Percentiles rank a stretch among this genome's conserved stretches.
Evolutionary conservation across 2,888 invertebrate genomes (phyloP).

Genomic region (Torymus texanus): DNA sequence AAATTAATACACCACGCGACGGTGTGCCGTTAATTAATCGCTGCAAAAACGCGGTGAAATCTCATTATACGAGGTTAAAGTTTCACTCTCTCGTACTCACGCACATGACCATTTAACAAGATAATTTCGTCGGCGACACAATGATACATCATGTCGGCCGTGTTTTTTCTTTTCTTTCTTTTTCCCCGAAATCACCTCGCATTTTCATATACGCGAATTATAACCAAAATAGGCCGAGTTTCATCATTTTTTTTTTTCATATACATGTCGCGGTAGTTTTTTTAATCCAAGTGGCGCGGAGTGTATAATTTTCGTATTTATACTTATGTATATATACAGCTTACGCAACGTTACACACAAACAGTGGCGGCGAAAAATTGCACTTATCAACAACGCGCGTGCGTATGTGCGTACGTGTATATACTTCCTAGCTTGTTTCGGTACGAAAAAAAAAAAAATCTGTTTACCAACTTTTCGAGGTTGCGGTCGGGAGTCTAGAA

Average conservation of each 20-base stretch:
- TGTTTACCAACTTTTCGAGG: constrained; percentile 31
- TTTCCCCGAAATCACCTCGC: neutral
- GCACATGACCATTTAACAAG: neutral
- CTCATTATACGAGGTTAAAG: too few relatives aligned
- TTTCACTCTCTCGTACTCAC: too few relatives aligned
- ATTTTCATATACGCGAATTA: constrained; percentile 29
- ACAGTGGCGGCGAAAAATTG: neutral
- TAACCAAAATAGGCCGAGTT: neutral
- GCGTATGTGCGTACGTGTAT: neutral
- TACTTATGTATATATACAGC: too few relatives aligned
- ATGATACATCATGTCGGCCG: neutral
- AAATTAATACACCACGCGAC: too few relatives aligned
- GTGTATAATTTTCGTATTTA: neutral
- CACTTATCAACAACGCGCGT: neutral
- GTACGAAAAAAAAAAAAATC: constrained; percentile 26
- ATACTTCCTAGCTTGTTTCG: constrained; percentile 11
- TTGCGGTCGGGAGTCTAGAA: too few relatives aligned
- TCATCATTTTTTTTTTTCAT: neutral
- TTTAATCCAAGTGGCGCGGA: neutral
- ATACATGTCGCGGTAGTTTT: neutral
- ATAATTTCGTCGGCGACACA: constrained; percentile 14
- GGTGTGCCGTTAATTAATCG: too few relatives aligned
- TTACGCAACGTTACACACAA: constrained; percentile 3
- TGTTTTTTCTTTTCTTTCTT: constrained; percentile 20
- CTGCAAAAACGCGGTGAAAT: too few relatives aligned